Evolutionary conservation across 2,797 vertebrate species (phyloP), one percentile per base, ranked within the genome.

Genomic region (Pelobates cultripes): DNA sequence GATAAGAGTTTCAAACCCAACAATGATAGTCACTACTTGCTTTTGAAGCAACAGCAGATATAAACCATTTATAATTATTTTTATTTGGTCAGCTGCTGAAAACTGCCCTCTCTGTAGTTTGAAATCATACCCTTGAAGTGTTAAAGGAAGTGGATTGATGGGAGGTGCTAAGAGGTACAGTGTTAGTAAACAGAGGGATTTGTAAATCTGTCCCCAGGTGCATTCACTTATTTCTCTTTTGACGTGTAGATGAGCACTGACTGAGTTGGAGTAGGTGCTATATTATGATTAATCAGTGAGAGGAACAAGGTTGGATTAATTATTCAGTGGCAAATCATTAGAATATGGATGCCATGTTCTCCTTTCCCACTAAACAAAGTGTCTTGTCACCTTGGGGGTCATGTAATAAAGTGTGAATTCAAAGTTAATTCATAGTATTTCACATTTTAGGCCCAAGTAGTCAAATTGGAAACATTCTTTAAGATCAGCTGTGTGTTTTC

Each of bases 191-290:
- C 40, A 61, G 28, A 3, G 42, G 15, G 14, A n/a, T 71, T 51
- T 67, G 63, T 73, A n/a, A 60, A 45, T 45, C 42, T 67, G 12
- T 41, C 51, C 53, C 51, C 53, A 73, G 71, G 71, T 60, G 70
- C 53, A 28, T 40, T n/a, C 43, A 47, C 42, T 61, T 63, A 72
- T 72, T 45, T 71, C 14, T 41, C 51, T 15, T 55, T 42, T 81
- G 66, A 70, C 66, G 47, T 9, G 44, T 10, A 75, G 43, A 3
- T 60, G 3, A 15, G 17, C 53, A 60, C 42, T n/a, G 17, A 64
- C 14, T 60, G 42, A 60, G 43, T 72, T 61, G 69, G 75, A 47
- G 14, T 57, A 10, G 28, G 13, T 73, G 63, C 64, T 43, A 51
- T n/a, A 17, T 68, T 73, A 28, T 28, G 28, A 28, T 28, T 28